Evolutionary conservation across 2,888 invertebrate genomes (phyloP), one percentile per base, ranked within the genome.

Genomic region (Nomada lathburiana): DNA sequence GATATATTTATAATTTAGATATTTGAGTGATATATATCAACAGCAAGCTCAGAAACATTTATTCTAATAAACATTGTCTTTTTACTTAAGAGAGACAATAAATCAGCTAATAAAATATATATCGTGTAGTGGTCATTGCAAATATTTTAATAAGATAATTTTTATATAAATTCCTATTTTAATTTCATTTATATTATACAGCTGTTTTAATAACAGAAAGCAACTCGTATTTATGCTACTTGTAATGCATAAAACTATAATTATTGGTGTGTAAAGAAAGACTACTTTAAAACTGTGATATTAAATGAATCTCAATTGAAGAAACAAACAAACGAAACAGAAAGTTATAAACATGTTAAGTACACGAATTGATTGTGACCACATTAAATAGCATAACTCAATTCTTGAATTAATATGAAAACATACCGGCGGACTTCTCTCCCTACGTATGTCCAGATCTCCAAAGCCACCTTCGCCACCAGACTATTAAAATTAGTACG

Each of bases 381-480:
- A 72, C 47, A 84, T 26, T 13, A 75, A 79, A 83, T 55, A 76
- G 55, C 57, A 74, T 67, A 59, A 77, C 42, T 83, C 53, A 82
- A 81, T 72, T 82, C 63, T 60, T 77, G 70, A 82, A 83, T 83
- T 76, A 77, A 73, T 89, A 53, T 89, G 73, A 82, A 84, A 91
- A 94, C 93, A 87, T 94, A 94, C 93, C 93, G 93, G 92, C 87
- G 92, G 91, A 90, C 90, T 92, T 93, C 91, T 92, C 86, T 93
- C 93, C 81, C 92, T 93, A 91, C 88, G 92, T 86, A 91, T 89
- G 89, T 94, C 93, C 92, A 93, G 91, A 87, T 92, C 92, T 88
- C 92, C 91, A 89, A 93, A 94, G 91, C 93, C 93, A 93, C 93
- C 92, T 89, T 93, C 93, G 92, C 93, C 93, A 93, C 92, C 92